phyloP scores from a whole-genome alignment of 2,113 vertebrate genomes.

The Zapus hudsonius region DNA sequence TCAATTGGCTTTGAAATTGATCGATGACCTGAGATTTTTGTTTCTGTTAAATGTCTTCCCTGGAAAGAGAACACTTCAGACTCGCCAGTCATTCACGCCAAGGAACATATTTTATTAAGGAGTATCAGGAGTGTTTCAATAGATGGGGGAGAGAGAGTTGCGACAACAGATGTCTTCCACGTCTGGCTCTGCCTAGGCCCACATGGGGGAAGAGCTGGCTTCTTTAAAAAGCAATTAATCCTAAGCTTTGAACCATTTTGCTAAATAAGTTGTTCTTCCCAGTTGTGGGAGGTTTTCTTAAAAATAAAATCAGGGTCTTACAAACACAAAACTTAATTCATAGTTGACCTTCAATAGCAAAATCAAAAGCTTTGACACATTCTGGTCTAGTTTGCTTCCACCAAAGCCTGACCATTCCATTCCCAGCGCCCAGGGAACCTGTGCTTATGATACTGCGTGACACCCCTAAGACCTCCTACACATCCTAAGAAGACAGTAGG shows the following conservation, averaged over 20 bases:
- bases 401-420: not conserved
- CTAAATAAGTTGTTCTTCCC: slow-evolving; percentile 2
- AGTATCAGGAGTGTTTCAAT: not conserved
- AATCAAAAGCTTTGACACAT: not conserved
- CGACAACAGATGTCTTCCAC: not conserved
- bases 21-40: not conserved
- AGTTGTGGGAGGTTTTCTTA: not conserved
- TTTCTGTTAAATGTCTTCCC: not conserved
- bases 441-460: too few species aligned
- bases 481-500: not conserved
- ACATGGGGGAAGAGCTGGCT: not conserved
- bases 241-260: slow-evolving; percentile 37
- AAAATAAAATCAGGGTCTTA: not conserved
- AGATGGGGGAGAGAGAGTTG: not conserved
- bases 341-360: not conserved
- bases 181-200: not conserved
- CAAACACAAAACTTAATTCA: not conserved
- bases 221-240: not conserved
- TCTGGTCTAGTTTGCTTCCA: not conserved
- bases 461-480: not conserved
- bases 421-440: not conserved
- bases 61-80: not conserved
- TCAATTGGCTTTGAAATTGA: not conserved
- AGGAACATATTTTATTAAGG: slow-evolving; percentile 5
- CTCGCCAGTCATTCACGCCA: not conserved